These are phyloP conservation scores for Paedocypris micromegethes DNA, from an alignment of 2,797 vertebrate genomes.

Conservation along the genomic window DNA sequence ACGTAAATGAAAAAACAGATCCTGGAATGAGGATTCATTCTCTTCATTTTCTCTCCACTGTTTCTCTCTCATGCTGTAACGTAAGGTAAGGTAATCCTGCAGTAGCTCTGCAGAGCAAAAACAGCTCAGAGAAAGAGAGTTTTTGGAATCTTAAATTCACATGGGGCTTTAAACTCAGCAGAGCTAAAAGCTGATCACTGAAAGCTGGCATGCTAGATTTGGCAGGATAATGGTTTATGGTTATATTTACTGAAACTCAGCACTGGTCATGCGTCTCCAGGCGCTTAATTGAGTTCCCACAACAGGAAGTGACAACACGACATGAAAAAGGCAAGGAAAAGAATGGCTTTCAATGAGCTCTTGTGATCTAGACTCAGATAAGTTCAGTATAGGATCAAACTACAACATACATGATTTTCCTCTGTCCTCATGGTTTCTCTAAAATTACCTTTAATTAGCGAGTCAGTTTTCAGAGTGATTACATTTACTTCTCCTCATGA, in stretches of 20 bases:
- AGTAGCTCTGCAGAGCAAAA: background rate
- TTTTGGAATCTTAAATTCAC: conserved; percentile 45
- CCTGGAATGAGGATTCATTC: background rate
- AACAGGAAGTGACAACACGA: conserved; percentile 11
- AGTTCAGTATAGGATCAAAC: too few relatives aligned
- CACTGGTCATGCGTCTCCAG: background rate
- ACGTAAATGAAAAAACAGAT: background rate
- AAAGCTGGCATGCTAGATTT: conserved; percentile 51
- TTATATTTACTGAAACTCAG: conserved; percentile 31
- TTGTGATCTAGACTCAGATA: background rate
- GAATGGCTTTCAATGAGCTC: background rate
- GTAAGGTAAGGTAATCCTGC: conserved; percentile 17
- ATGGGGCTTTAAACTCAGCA: conserved; percentile 51
- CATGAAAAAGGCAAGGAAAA: conserved; percentile 8
- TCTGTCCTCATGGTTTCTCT: too few relatives aligned
- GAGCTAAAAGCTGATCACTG: conserved; percentile 54
- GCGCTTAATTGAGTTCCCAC: conserved; percentile 26
- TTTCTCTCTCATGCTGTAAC: background rate
- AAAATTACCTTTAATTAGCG: too few relatives aligned
- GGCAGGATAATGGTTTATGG: conserved; percentile 43
- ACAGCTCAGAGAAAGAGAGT: conserved; percentile 15
- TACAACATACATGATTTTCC: too few relatives aligned
- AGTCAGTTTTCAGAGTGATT: too few relatives aligned
- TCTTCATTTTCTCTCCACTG: background rate
- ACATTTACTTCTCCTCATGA: too few relatives aligned